Evolutionary conservation across 1,140 invertebrate species (phyloP).

Genomic region (Pollicipes pollicipes): DNA sequence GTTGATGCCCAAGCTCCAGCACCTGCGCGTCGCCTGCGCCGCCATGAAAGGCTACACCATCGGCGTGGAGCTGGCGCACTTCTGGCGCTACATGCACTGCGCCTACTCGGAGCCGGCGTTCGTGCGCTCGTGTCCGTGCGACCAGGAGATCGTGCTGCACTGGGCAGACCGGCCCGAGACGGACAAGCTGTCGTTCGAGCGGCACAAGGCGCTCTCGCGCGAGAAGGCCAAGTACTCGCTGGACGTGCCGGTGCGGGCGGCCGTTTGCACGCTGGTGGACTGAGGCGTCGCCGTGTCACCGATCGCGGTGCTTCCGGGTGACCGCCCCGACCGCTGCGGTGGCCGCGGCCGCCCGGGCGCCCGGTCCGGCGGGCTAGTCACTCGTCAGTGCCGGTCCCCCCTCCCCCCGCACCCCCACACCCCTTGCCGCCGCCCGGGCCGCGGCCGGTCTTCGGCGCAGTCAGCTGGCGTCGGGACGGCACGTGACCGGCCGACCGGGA

Average conservation of each 20-base stretch:
- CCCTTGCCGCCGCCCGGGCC: too few species aligned
- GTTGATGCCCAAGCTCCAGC: slow-evolving; percentile 39
- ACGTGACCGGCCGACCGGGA: too few species aligned
- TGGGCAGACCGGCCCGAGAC: slow-evolving; percentile 36
- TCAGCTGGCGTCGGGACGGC: too few species aligned
- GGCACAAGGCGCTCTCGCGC: slow-evolving; percentile 24
- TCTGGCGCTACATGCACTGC: slow-evolving; percentile 41
- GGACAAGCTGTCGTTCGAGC: slow-evolving; percentile 24
- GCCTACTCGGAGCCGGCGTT: slow-evolving; percentile 39
- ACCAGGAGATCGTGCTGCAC: slow-evolving; percentile 40
- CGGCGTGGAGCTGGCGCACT: slow-evolving; percentile 30
- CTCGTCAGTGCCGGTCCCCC: not conserved
- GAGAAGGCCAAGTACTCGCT: slow-evolving; percentile 25
- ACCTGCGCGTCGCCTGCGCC: slow-evolving; percentile 36
- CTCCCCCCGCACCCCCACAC: too few species aligned
- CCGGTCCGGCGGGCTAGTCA: not conserved
- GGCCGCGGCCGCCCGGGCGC: too few species aligned
- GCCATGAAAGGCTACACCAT: slow-evolving; percentile 35
- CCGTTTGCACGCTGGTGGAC: slow-evolving; percentile 16
- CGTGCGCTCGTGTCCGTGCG: slow-evolving; percentile 39
- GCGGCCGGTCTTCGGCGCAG: too few species aligned
- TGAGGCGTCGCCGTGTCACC: not conserved
- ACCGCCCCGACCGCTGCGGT: not conserved
- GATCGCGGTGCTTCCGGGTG: not conserved
- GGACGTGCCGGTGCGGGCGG: slow-evolving; percentile 23